Percentiles rank a stretch among this genome's conserved stretches.
phyloP scores from a whole-genome alignment of 2,797 vertebrate genomes.

The Smutsia temminckii region DNA sequence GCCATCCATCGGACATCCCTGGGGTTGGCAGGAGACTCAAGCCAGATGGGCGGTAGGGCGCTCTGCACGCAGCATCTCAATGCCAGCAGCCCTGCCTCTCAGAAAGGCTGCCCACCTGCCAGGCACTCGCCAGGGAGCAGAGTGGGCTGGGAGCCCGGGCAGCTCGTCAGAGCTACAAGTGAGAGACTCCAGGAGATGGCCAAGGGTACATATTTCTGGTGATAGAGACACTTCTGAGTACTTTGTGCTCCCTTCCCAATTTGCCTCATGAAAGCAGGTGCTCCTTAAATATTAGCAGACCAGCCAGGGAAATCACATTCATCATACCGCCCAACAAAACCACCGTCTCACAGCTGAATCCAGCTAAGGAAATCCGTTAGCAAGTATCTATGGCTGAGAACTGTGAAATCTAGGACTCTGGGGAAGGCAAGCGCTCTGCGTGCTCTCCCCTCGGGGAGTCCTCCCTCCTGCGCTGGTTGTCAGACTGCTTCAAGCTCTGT shows the following conservation, averaged over 20 bases:
- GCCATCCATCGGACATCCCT: accelerated
- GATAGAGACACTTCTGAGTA: background rate
- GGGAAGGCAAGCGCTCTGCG: background rate
- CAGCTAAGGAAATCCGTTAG: background rate
- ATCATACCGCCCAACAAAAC: background rate
- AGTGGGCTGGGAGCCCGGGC: background rate
- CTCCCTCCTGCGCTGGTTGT: background rate
- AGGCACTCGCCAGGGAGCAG: background rate
- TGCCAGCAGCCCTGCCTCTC: background rate
- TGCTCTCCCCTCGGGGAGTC: background rate
- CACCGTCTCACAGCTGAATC: background rate
- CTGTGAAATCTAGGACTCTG: background rate
- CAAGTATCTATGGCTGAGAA: background rate
- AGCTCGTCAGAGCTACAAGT: background rate
- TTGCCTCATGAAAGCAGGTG: background rate
- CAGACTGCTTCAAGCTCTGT: background rate
- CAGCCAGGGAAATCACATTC: background rate
- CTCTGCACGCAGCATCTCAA: background rate
- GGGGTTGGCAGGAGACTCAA: background rate
- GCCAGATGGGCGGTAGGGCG: background rate
- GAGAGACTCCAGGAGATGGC: background rate
- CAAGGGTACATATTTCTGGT: background rate
- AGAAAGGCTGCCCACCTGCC: background rate
- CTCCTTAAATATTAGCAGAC: background rate
- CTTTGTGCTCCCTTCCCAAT: background rate